These are phyloP conservation scores for Arctia plantaginis DNA, from an alignment of 2,888 invertebrate species.

Conservation along the genomic window DNA sequence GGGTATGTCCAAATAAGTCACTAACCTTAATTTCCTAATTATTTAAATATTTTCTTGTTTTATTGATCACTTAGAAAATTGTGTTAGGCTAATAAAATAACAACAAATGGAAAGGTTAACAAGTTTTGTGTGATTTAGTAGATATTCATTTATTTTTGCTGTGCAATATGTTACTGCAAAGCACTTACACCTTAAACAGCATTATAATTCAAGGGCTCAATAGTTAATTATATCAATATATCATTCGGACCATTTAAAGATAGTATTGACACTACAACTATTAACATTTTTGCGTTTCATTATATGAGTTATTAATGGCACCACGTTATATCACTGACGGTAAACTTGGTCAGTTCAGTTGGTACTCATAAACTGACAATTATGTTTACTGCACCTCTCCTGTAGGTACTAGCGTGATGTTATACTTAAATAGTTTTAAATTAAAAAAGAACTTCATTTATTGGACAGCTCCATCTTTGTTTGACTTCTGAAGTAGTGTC, in stretches of 20 bases:
- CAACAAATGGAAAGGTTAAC: constrained; percentile 10
- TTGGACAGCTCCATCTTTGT: too few relatives aligned
- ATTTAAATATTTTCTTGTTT: constrained; percentile 6
- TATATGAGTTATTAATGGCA: neutral
- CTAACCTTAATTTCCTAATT: constrained; percentile 7
- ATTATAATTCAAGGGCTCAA: constrained; percentile 2
- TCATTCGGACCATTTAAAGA: neutral
- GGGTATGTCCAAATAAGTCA: neutral
- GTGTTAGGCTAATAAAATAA: constrained; percentile 9
- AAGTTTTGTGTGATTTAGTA: constrained; percentile 8
- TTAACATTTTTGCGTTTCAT: neutral
- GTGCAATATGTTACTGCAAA: constrained; percentile 9
- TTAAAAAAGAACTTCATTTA: too few relatives aligned
- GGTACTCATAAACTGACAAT: too few relatives aligned
- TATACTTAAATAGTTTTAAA: too few relatives aligned
- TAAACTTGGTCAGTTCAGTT: neutral
- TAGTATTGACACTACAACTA: neutral
- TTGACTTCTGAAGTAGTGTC: too few relatives aligned
- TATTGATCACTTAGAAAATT: constrained; percentile 6
- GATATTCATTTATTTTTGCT: constrained; percentile 8
- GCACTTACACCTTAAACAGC: neutral
- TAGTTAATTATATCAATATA: neutral
- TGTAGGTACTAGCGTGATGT: too few relatives aligned
- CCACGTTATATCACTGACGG: neutral
- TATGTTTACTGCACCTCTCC: too few relatives aligned